phyloP scores from a whole-genome alignment of 2,113 vertebrate species.

The Corydoras sp. region DNA sequence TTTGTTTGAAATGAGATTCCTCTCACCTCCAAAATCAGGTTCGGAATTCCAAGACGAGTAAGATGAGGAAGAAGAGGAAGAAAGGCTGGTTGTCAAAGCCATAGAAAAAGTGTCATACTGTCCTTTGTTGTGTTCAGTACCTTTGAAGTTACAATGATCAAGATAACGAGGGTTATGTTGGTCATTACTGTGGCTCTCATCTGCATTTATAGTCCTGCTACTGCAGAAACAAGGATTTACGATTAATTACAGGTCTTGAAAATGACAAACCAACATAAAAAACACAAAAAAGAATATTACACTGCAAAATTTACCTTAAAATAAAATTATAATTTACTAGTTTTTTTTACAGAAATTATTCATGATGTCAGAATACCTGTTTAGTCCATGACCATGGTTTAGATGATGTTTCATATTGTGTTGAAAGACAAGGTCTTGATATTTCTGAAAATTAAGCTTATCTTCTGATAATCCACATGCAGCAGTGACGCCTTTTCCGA shows the following conservation, averaged over 20 bases:
- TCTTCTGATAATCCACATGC: slow-evolving; percentile 51
- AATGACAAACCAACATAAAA: not conserved
- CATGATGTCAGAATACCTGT: slow-evolving; percentile 19
- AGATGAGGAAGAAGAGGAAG: slow-evolving; percentile 56
- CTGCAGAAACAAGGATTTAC: not conserved
- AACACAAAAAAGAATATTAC: not conserved
- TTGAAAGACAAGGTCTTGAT: slow-evolving; percentile 38
- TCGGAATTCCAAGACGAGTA: slow-evolving; percentile 67
- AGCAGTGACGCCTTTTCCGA: slow-evolving; percentile 70
- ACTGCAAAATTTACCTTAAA: too few species aligned
- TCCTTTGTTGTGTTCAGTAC: not conserved
- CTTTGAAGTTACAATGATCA: slow-evolving; percentile 18
- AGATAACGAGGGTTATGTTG: slow-evolving; percentile 25
- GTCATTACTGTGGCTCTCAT: slow-evolving; percentile 43
- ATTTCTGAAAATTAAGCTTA: slow-evolving; percentile 46
- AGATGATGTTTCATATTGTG: slow-evolving; percentile 44
- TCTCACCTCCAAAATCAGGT: slow-evolving; percentile 51
- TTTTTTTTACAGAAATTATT: too few species aligned
- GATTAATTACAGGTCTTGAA: not conserved
- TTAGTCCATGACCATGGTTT: slow-evolving; percentile 5
- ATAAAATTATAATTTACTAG: too few species aligned
- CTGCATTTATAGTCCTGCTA: slow-evolving; percentile 36
- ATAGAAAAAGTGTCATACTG: slow-evolving; percentile 42
- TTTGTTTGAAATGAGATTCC: slow-evolving; percentile 44
- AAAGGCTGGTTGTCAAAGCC: slow-evolving; percentile 56